These are phyloP conservation scores for Aplysia californica DNA, from an alignment of 1,140 invertebrate genomes.

Conservation along the genomic window DNA sequence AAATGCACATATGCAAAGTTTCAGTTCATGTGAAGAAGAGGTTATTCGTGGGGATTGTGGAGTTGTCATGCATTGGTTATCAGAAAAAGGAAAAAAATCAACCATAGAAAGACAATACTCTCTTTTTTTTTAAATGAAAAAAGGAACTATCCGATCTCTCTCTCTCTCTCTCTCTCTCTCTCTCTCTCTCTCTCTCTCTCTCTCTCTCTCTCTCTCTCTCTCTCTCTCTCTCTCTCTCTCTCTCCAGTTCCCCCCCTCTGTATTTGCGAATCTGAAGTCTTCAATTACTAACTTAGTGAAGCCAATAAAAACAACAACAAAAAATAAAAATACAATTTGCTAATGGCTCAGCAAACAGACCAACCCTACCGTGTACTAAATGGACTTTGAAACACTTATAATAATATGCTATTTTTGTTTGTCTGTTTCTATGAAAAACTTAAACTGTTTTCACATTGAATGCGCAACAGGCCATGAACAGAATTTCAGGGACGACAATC, in stretches of 20 bases:
- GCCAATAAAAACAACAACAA: not conserved
- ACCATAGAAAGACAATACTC: too few relatives aligned
- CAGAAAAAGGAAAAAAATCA: too few relatives aligned
- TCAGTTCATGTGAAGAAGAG: too few relatives aligned
- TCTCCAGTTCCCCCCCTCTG: not conserved
- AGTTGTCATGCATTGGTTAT: too few relatives aligned
- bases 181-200: conserved; percentile 14
- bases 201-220: conserved; percentile 14
- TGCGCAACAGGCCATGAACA: too few relatives aligned
- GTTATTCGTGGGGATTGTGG: too few relatives aligned
- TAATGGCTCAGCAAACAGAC: not conserved
- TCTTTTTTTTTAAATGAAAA: too few relatives aligned
- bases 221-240: conserved; percentile 9
- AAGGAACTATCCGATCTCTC: not conserved
- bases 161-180: conserved; percentile 2
- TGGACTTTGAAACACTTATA: not conserved
- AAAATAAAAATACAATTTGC: not conserved
- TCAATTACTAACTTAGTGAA: not conserved
- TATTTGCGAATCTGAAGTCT: not conserved
- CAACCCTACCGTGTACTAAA: not conserved
- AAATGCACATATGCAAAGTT: too few relatives aligned
- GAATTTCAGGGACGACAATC: too few relatives aligned
- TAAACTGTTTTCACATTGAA: too few relatives aligned
- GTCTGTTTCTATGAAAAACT: too few relatives aligned
- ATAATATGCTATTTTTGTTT: not conserved